Base-by-base conservation (phyloP, 2,888 invertebrate species). In the Dichetophora obliterata region DNA sequence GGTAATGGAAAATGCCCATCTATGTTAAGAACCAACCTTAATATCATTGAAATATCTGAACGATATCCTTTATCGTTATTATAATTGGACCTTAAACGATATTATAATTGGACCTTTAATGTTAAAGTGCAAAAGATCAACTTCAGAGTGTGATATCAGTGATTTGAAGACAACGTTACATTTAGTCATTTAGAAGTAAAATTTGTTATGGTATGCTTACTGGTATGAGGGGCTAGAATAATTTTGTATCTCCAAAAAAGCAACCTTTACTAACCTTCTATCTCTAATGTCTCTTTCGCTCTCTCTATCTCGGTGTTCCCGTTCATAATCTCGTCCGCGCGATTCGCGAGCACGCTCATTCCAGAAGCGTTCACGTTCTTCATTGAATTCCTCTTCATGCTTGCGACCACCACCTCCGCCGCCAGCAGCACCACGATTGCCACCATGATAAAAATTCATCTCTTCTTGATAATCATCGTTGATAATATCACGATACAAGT, bases 391-490 rank as follows among this genome's bases (percentile, higher is more conserved):
- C 24, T 84, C 83, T 16, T 85, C 84, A 34, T 77, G 77, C 0
- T 82, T 75, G 61, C 83, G 82, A 75, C 81, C 61, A 81, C 80
- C 79, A 24, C 80, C 78, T 75, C 81, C 61, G 81, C 79, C 79
- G 22, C 80, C 78, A 22, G 76, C 70, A 19, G 79, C 81, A n/a
- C 88, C 76, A 80, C 81, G 79, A 68, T 80, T 79, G 63, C 81
- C 80, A 69, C 78, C 80, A n/a, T 81, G 78, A 2, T 85, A 84
- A 3, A 77, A 75, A 61, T 82, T 81, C 14, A 22, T 81, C 19
- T 89, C 88, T 9, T 87, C 88, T 63, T 86, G 85, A 79, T 89
- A 88, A 75, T 89, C 89, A 75, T 89, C 88, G 76, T 88, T 85
- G 16, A 88, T 89, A 50, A 89, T 78, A 50, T 88, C 88, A 9